Evolutionary conservation across 1,140 invertebrate genomes (phyloP).

Genomic region (Bombus haemorrhoidalis): DNA sequence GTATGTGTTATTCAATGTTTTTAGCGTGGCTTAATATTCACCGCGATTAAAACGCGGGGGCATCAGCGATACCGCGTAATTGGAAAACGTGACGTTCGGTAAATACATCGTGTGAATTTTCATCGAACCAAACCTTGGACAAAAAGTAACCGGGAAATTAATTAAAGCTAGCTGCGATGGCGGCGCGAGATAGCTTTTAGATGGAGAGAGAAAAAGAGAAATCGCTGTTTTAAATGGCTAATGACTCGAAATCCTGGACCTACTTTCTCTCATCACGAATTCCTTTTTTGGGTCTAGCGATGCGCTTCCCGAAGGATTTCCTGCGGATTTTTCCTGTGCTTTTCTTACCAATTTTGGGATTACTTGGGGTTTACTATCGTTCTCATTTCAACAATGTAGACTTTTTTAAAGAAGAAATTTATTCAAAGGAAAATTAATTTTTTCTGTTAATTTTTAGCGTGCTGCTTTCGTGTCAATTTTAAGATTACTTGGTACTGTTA

Average conservation of each 20-base stretch:
- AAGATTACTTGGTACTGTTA: no score
- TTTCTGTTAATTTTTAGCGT: no score
- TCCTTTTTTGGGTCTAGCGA: background rate
- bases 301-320: background rate
- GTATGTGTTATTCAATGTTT: conserved; percentile 15
- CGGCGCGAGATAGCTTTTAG: no score
- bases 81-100: conserved; percentile 47
- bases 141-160: conserved; percentile 39
- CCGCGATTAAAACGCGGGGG: conserved; percentile 26
- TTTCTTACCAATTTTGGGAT: background rate
- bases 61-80: conserved; percentile 43
- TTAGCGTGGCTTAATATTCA: conserved; percentile 33
- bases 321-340: background rate
- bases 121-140: background rate
- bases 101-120: conserved; percentile 11
- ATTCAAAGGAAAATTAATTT: no score
- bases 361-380: background rate
- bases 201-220: background rate
- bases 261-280: background rate
- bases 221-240: conserved; percentile 19
- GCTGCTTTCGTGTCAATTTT: no score
- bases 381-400: background rate
- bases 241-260: background rate
- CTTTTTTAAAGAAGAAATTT: no score
- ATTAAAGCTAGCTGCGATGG: conserved; percentile 22